Percentiles rank a stretch among this genome's conserved stretches.
phyloP scores from a whole-genome alignment of 2,113 vertebrate genomes.

The Pipra filicauda region DNA sequence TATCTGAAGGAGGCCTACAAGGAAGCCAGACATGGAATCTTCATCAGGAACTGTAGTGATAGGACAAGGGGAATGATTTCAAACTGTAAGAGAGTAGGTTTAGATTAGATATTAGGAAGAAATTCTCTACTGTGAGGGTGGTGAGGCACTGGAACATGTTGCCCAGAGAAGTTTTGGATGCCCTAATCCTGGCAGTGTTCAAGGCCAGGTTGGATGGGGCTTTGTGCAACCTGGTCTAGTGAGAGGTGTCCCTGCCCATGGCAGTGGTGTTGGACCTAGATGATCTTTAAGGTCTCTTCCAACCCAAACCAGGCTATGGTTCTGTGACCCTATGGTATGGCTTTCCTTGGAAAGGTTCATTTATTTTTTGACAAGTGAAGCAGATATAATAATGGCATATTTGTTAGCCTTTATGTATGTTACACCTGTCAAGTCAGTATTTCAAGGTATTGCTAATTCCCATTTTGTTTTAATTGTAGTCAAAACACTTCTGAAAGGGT shows the following conservation, averaged over 20 bases:
- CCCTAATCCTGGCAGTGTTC: background rate
- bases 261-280: background rate
- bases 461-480: background rate
- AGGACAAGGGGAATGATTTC: background rate
- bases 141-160: background rate
- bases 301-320: background rate
- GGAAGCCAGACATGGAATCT: accelerated
- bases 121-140: background rate
- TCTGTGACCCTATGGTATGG: background rate
- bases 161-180: background rate
- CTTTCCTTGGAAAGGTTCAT: background rate
- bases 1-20: background rate
- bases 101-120: background rate
- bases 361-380: background rate
- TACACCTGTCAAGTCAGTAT: background rate
- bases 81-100: background rate
- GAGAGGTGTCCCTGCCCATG: background rate
- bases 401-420: background rate
- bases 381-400: background rate
- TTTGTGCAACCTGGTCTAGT: background rate
- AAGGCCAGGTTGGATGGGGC: background rate
- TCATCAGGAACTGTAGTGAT: background rate
- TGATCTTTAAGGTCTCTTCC: background rate
- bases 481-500: background rate
- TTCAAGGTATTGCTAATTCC: background rate